Evolutionary conservation across 2,888 invertebrate species (phyloP), one percentile per base, ranked within the genome.

Genomic region (Drosophila engyochracea): DNA sequence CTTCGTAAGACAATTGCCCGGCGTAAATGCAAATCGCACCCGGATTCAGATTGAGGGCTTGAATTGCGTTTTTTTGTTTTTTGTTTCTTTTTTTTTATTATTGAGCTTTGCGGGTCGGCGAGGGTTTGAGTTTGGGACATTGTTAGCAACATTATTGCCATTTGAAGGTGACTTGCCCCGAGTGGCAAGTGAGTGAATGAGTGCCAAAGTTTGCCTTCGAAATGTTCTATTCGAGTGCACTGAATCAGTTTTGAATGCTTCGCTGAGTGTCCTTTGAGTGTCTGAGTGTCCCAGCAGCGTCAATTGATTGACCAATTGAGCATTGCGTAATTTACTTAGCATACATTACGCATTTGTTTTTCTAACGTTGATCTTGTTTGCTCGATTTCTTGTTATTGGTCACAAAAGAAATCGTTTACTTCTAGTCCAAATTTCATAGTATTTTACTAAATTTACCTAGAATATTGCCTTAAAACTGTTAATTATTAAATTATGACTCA

Each of bases 1-100:
- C 86, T 83, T 83, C 74, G 84, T 89, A 82, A 89, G 86, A 89
- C 85, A 83, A 86, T 86, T 89, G 75, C 63, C 59, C 76, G 59
- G 60, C 79, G 55, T 60, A 75, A 74, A 78, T 85, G 87, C 73
- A 74, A 84, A 80, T 82, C 81, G 77, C 70, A 28, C 51, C 57
- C 47, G 64, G 70, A 68, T 72, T 82, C 67, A 68, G 61, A 65
- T 68, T 77, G 54, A 62, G 74, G 49, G 67, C 39, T 72, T 70
- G 68, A 49, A 57, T 52, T 35, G 51, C 52, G 31, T 55, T 49
- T 33, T 22, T 37, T 31, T 44, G 35, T 49, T 41, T 37, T 4
- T 30, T 33, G 22, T 22, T n/a, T 9, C 33, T 28, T 12, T 9
- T 16, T 53, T n/a, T 53, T 25, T 47, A 47, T 47, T 47, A 47